These are phyloP conservation scores for Oxystoma pomonae DNA, from an alignment of 2,888 invertebrate genomes.

Conservation along the genomic window DNA sequence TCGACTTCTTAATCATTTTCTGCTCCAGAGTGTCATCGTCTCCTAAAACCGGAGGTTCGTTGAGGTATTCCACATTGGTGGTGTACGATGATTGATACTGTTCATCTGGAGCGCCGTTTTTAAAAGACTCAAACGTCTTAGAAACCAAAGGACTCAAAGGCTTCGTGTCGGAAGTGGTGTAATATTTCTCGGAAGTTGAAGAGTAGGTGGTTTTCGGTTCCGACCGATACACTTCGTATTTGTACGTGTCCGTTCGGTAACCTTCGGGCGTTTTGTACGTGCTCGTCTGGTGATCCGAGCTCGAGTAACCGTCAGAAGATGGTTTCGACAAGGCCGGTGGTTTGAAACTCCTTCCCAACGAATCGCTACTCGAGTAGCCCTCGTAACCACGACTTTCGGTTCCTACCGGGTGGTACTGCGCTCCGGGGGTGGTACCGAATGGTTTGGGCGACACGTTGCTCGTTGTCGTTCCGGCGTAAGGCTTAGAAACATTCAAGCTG, in stretches of 20 bases:
- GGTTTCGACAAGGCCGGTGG: constrained; percentile 5
- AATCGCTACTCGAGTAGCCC: neutral
- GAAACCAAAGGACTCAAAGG: constrained; percentile 30
- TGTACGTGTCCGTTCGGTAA: constrained; percentile 42
- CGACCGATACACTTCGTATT: constrained; percentile 43
- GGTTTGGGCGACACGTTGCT: constrained; percentile 28
- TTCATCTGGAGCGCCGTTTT: constrained; percentile 36
- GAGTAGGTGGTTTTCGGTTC: constrained; percentile 39
- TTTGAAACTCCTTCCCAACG: neutral
- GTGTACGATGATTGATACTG: constrained; percentile 39
- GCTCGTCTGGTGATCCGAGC: constrained; percentile 42
- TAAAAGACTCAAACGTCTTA: constrained; percentile 34
- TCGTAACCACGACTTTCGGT: neutral
- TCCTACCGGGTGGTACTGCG: neutral
- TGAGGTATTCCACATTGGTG: constrained; percentile 41
- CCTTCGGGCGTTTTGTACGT: constrained; percentile 45
- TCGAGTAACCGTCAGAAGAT: constrained; percentile 37
- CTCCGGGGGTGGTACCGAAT: constrained; percentile 10
- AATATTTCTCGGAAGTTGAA: constrained; percentile 42
- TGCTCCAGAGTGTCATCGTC: constrained; percentile 60
- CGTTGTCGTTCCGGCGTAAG: constrained; percentile 1
- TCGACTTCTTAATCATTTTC: constrained; percentile 62
- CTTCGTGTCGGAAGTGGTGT: constrained; percentile 32
- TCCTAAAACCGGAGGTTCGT: constrained; percentile 41
- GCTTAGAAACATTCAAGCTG: neutral